Percentiles rank a stretch among this genome's conserved stretches.
Evolutionary conservation across 2,888 invertebrate genomes (phyloP).

Genomic region (Timema cristinae): DNA sequence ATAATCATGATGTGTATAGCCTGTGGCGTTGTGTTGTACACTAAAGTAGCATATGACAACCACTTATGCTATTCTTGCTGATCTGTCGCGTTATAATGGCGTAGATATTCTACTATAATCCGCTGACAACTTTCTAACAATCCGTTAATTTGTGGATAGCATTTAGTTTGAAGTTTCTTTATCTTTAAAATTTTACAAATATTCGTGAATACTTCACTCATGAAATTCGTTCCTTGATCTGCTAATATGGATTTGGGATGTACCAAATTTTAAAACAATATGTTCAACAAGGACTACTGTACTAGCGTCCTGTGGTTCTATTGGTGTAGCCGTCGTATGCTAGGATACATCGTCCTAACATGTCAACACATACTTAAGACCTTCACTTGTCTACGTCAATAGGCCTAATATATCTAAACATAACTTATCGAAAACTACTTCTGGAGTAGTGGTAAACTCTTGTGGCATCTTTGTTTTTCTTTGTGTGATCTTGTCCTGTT

Average conservation of each 20-base stretch:
- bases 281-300: not conserved
- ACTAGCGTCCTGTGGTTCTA: not conserved
- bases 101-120: not conserved
- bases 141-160: not conserved
- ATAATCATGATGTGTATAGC: not conserved
- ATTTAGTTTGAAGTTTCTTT: not conserved
- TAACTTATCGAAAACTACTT: not conserved
- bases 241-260: not conserved
- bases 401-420: not conserved
- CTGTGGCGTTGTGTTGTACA: conserved; percentile 10
- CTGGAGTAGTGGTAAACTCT: not conserved
- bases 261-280: conserved; percentile 1
- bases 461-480: not conserved
- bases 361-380: not conserved
- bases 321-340: not conserved
- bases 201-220: not conserved
- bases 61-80: not conserved
- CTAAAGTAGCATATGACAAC: not conserved
- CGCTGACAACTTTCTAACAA: not conserved
- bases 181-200: not conserved
- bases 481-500: not conserved
- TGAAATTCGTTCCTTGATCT: conserved; percentile 5
- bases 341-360: not conserved
- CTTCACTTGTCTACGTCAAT: not conserved
- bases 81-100: not conserved